phyloP scores from a whole-genome alignment of 2,797 vertebrate genomes.

The Helostoma temminkii region DNA sequence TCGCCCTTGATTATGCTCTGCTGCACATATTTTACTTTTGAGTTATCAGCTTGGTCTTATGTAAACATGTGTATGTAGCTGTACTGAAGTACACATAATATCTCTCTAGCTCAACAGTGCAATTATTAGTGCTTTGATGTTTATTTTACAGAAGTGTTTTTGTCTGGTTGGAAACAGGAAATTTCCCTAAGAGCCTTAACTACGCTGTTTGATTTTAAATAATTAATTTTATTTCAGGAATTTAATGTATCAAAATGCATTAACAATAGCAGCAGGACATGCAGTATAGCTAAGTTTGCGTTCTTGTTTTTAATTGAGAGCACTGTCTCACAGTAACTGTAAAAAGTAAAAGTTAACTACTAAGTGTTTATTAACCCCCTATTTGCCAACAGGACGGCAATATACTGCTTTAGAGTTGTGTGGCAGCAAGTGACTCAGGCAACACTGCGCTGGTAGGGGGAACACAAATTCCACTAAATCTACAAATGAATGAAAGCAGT shows the following conservation, averaged over 20 bases:
- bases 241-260: no score
- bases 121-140: constrained; percentile 16
- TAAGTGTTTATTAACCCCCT: not conserved
- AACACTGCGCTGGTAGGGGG: no score
- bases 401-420: not conserved
- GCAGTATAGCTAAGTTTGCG: not conserved
- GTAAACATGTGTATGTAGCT: constrained; percentile 24
- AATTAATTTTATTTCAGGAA: not conserved
- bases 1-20: constrained; percentile 7
- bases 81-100: constrained; percentile 5
- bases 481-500: not conserved
- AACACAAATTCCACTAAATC: no score
- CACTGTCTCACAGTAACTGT: not conserved
- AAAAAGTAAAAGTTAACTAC: no score
- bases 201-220: no score
- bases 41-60: constrained; percentile 23
- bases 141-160: constrained; percentile 12
- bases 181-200: no score
- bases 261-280: not conserved
- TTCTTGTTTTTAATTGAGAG: not conserved
- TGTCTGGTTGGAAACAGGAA: not conserved
- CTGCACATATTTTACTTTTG: constrained; percentile 33
- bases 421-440: not conserved
- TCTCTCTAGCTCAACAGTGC: constrained; percentile 4
- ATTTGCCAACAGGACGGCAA: not conserved